Percentiles rank a stretch among this genome's conserved stretches.
phyloP scores from a whole-genome alignment of 2,113 vertebrate genomes.

The Rhineura floridana region DNA sequence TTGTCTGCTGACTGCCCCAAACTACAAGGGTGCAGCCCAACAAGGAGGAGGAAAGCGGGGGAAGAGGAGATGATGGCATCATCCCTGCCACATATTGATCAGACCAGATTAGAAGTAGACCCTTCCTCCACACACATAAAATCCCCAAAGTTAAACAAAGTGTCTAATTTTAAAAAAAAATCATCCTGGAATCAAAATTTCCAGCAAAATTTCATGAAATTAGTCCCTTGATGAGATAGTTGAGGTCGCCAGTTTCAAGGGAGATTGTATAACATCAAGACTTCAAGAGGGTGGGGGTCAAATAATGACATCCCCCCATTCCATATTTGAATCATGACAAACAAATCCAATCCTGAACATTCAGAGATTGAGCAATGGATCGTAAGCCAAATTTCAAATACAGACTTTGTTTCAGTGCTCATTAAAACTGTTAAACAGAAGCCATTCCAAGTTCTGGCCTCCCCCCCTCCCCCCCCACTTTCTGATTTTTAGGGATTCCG shows the following conservation, averaged over 20 bases:
- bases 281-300: neutral
- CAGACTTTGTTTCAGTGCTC: constrained; percentile 5
- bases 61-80: neutral
- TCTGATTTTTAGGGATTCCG: neutral
- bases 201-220: neutral
- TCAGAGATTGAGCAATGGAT: too few species aligned
- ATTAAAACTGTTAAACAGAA: neutral
- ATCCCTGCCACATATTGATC: neutral
- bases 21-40: neutral
- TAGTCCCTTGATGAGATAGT: neutral
- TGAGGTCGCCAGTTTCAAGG: neutral
- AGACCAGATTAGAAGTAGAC: neutral
- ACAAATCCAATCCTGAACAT: too few species aligned
- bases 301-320: neutral
- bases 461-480: neutral
- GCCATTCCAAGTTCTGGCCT: neutral
- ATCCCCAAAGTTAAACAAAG: neutral
- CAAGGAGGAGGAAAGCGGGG: neutral
- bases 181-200: neutral
- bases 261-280: neutral
- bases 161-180: neutral
- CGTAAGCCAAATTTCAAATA: neutral
- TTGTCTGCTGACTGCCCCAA: neutral
- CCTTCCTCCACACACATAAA: neutral
- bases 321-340: neutral